Evolutionary conservation across 2,113 vertebrate genomes (phyloP), one percentile per base, ranked within the genome.

Genomic region (Notarius lentiginosus): DNA sequence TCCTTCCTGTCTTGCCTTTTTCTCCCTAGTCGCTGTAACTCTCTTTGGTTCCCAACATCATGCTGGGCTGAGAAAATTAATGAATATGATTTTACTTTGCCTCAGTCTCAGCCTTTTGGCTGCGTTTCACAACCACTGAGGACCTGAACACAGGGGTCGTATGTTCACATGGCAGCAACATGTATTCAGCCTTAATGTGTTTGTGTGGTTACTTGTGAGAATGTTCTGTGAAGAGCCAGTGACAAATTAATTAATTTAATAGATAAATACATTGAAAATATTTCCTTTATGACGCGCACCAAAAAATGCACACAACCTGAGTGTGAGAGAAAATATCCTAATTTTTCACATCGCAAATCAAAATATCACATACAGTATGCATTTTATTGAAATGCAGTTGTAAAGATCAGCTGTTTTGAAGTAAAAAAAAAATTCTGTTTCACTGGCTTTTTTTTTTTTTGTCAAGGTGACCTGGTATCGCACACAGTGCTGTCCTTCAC

Each of bases 81-180:
- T 95, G 93, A 95, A 95, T 95, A 95, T 93, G 95, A 94, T 96
- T 96, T 96, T 95, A 92, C 94, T 96, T 95, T 94, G 93, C 92
- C 91, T 84, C 93, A 90, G 76, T 88, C 92, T 93, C 90, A 75
- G 79, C 83, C 20, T 88, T 90, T 92, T 91, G 90, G 87, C 87
- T 87, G 90, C 90, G 12, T 77, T 65, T 89, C 82, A 89, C 76
- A 83, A 88, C 84, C 72, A 60, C 86, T 80, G 88, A 90, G 91
- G 89, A 92, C 91, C 53, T 30, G 79, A 85, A 80, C 81, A 22
- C 89, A 90, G 93, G 92, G 92, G 93, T 94, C 92, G 91, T 79
- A 79, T 88, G 7, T 87, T 92, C 81, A 0, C 22, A 84, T 51
- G 83, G 84, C 53, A 24, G 65, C n/a, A 83, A 56, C 73, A 55